Evolutionary conservation across 2,888 invertebrate species (phyloP), one percentile per base, ranked within the genome.

Genomic region (Acronicta aceris): DNA sequence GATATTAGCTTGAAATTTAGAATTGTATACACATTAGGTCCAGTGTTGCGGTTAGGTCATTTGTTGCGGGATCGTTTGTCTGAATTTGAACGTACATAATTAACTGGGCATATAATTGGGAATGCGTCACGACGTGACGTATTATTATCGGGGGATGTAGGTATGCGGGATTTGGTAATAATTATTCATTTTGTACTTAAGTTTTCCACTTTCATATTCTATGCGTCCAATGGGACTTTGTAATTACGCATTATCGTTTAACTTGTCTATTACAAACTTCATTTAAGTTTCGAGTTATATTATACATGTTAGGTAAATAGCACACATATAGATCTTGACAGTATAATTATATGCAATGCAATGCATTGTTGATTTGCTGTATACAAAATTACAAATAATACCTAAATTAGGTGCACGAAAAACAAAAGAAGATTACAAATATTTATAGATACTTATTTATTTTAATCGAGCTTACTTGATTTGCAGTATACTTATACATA

Each of bases 1-100:
- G 89, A 90, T 91, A 91, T 89, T 89, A 86, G 84, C 78, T 81
- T 71, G 78, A 81, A 81, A 83, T 86, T 82, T 81, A 81, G 81
- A 81, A 83, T 78, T 71, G 72, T 82, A 76, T 68, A 55, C 65
- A 65, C 58, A 71, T 68, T 69, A 76, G 56, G 62, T 64, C 75
- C 56, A 75, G 74, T 74, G 77, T 62, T 77, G 81, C 41, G 81
- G 81, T 84, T 69, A 64, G 74, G 69, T 74, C 74, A 69, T 67
- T 64, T 61, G 60, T 63, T 62, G 70, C 55, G 57, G 63, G 57
- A 59, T 71, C 69, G 71, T 74, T 17, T 55, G 65, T 51, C 53
- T 58, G 60, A 60, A 63, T 69, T 74, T 52, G 55, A 48, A 46
- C 59, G 58, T 74, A 47, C 53, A 59, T 76, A 72, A 74, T 76